Conservation (phyloP, 2,797 vertebrate genomes). For the Crenuchus spilurus region DNA sequence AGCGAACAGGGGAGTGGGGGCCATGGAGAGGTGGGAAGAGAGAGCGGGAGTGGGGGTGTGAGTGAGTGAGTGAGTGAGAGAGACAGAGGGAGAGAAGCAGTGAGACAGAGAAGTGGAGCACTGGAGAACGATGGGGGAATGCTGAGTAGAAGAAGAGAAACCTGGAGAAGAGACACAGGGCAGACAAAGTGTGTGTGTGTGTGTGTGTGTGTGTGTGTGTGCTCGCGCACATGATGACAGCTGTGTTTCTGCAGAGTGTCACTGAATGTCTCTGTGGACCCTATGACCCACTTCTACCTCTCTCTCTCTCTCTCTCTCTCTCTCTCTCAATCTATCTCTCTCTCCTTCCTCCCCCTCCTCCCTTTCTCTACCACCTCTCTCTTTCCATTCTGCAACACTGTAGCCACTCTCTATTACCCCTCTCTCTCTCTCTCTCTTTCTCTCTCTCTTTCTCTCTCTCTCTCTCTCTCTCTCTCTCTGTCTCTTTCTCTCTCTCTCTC, state of each 20-base stretch:
- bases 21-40: slow-evolving; percentile 45
- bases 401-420: slow-evolving; percentile 67
- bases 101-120: slow-evolving; percentile 13
- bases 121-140: slow-evolving; percentile 51
- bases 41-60: slow-evolving; percentile 26
- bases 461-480: slow-evolving; percentile 76
- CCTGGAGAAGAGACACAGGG: slow-evolving; percentile 50
- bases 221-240: slow-evolving; percentile 65
- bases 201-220: slow-evolving; percentile 34
- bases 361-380: slow-evolving; percentile 25
- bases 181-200: slow-evolving; percentile 52
- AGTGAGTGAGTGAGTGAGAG: slow-evolving; percentile 28
- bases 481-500: slow-evolving; percentile 36
- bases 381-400: slow-evolving; percentile 66
- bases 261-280: slow-evolving; percentile 93
- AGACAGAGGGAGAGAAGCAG: slow-evolving; percentile 61
- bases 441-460: slow-evolving; percentile 64
- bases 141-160: slow-evolving; percentile 57
- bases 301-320: slow-evolving; percentile 56
- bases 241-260: slow-evolving; percentile 88
- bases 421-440: slow-evolving; percentile 26
- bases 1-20: slow-evolving; percentile 57
- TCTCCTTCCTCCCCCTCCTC: slow-evolving; percentile 36
- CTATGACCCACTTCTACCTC: slow-evolving; percentile 94
- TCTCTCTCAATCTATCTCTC: slow-evolving; percentile 51